Conservation (phyloP, 2,888 invertebrate species). For the Aphrophora alni region DNA sequence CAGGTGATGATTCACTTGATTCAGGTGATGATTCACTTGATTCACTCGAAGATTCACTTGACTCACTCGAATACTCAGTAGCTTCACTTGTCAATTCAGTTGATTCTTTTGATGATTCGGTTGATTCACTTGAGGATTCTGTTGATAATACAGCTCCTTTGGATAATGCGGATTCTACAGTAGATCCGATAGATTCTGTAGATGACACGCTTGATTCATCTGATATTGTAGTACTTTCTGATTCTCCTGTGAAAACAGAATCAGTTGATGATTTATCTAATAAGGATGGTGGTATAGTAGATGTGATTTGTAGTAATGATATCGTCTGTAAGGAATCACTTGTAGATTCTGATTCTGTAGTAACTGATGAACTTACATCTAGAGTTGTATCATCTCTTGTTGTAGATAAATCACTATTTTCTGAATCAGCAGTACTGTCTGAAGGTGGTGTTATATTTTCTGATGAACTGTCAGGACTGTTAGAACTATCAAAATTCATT, state of each 20-base stretch:
- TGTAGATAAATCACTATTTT: background rate
- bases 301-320: slow-evolving; percentile 35
- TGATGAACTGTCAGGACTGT: background rate
- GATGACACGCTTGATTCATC: slow-evolving; percentile 34
- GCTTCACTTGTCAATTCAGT: background rate
- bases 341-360: background rate
- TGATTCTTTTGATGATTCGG: slow-evolving; percentile 25
- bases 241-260: background rate
- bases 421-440: background rate
- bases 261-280: background rate
- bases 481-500: background rate
- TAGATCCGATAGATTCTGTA: slow-evolving; percentile 16
- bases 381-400: background rate
- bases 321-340: background rate
- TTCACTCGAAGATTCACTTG: slow-evolving; percentile 41
- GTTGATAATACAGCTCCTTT: slow-evolving; percentile 44
- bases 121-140: slow-evolving; percentile 33
- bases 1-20: slow-evolving; percentile 21
- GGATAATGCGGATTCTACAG: slow-evolving; percentile 34
- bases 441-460: background rate
- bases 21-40: slow-evolving; percentile 23
- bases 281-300: slow-evolving; percentile 20
- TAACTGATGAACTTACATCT: background rate
- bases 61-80: background rate
- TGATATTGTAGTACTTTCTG: slow-evolving; percentile 26